phyloP scores from a whole-genome alignment of 2,888 invertebrate genomes.

The Drosophila multiciliata region DNA sequence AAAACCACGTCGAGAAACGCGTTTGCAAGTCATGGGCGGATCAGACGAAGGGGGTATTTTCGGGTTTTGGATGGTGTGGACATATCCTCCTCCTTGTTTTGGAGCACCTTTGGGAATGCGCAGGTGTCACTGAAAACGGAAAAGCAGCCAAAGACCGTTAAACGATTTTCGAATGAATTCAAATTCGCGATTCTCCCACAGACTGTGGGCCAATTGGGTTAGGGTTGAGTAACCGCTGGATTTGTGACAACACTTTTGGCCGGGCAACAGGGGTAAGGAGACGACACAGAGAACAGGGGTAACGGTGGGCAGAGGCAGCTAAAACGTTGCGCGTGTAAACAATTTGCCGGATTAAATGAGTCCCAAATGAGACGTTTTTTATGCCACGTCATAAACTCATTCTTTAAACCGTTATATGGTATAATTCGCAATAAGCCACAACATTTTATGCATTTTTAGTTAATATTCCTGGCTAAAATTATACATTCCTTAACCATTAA shows the following conservation, averaged over 20 bases:
- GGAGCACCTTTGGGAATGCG: constrained; percentile 63
- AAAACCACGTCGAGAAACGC: constrained; percentile 57
- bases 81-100: constrained; percentile 3
- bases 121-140: constrained; percentile 64
- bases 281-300: neutral
- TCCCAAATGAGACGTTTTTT: constrained; percentile 80
- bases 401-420: constrained; percentile 47
- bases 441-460: constrained; percentile 4
- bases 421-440: constrained; percentile 11
- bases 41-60: neutral
- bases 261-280: neutral
- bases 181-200: constrained; percentile 74
- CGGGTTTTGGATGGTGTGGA: neutral
- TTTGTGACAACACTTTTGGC: constrained; percentile 10
- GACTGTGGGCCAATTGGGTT: constrained; percentile 33
- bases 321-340: constrained; percentile 61
- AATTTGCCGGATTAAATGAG: constrained; percentile 79
- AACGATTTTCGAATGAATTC: constrained; percentile 81
- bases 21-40: constrained; percentile 64
- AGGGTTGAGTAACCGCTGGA: constrained; percentile 16
- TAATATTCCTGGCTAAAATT: neutral
- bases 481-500: neutral
- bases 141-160: constrained; percentile 70
- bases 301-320: neutral
- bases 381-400: constrained; percentile 68